phyloP scores from a whole-genome alignment of 1,140 invertebrate genomes.

The Tetramorium parvispinum region DNA sequence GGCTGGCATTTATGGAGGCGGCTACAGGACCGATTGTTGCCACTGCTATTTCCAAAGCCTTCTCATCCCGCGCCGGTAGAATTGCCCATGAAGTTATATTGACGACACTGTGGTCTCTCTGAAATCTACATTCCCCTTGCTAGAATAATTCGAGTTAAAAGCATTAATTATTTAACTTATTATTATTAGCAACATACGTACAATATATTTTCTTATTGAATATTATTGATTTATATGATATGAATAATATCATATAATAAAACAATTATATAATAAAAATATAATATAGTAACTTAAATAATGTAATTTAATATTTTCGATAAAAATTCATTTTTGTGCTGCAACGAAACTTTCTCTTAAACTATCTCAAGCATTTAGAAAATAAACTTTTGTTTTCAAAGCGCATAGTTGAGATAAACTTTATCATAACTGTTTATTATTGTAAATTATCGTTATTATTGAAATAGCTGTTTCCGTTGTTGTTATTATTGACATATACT shows the following conservation, averaged over 20 bases:
- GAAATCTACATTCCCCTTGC: slow-evolving; percentile 89
- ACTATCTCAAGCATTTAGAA: background rate
- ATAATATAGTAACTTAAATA: background rate
- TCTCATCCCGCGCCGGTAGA: slow-evolving; percentile 89
- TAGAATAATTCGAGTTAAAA: slow-evolving; percentile 73
- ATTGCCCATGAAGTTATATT: slow-evolving; percentile 90
- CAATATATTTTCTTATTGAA: background rate
- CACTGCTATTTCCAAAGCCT: slow-evolving; percentile 88
- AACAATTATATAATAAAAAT: background rate
- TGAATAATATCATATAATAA: background rate
- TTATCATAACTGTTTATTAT: background rate
- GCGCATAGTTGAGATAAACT: background rate
- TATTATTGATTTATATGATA: no score
- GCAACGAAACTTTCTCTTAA: background rate
- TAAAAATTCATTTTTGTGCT: background rate
- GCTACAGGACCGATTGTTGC: slow-evolving; percentile 91
- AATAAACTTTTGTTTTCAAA: background rate
- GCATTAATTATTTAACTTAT: slow-evolving; percentile 1
- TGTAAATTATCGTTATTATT: slow-evolving; percentile 1
- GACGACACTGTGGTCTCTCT: slow-evolving; percentile 84
- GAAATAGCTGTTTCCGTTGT: background rate
- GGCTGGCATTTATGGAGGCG: slow-evolving; percentile 90
- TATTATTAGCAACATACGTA: background rate
- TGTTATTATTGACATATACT: background rate
- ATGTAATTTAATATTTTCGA: background rate